phyloP scores from a whole-genome alignment of 2,113 vertebrate genomes.

The Mus spicilegus region DNA sequence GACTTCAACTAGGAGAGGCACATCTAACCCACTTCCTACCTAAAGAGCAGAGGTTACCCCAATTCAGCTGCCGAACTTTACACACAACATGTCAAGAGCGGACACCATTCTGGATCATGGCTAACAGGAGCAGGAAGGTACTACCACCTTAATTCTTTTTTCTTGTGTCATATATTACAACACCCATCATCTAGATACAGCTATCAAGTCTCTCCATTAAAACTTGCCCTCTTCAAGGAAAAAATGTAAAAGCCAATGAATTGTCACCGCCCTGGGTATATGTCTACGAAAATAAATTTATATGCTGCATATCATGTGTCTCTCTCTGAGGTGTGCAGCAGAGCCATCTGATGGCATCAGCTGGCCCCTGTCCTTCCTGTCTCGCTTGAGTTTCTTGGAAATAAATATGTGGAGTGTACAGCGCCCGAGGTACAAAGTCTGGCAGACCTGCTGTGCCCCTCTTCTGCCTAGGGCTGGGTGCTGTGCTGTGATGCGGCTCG shows the following conservation, averaged over 20 bases:
- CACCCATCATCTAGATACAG: neutral
- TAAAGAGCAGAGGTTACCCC: neutral
- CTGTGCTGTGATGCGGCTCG: neutral
- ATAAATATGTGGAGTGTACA: no score
- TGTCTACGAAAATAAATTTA: neutral
- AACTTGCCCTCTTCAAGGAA: conserved; percentile 20
- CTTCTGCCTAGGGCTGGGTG: neutral
- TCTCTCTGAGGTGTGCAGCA: neutral
- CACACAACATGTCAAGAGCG: neutral
- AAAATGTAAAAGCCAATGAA: neutral
- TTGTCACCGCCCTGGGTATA: neutral
- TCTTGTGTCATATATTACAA: neutral
- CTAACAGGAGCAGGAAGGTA: neutral
- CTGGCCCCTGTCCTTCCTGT: no score
- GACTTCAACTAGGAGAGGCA: neutral
- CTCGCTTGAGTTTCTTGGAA: neutral
- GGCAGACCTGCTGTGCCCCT: neutral
- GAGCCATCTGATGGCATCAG: neutral
- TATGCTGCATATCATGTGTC: neutral
- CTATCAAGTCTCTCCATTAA: neutral
- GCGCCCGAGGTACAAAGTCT: no score
- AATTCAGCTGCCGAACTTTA: neutral
- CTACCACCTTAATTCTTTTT: neutral
- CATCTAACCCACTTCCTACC: neutral
- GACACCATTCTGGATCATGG: neutral